These are phyloP conservation scores for Phania funesta DNA, from an alignment of 2,888 invertebrate genomes.

Conservation along the genomic window DNA sequence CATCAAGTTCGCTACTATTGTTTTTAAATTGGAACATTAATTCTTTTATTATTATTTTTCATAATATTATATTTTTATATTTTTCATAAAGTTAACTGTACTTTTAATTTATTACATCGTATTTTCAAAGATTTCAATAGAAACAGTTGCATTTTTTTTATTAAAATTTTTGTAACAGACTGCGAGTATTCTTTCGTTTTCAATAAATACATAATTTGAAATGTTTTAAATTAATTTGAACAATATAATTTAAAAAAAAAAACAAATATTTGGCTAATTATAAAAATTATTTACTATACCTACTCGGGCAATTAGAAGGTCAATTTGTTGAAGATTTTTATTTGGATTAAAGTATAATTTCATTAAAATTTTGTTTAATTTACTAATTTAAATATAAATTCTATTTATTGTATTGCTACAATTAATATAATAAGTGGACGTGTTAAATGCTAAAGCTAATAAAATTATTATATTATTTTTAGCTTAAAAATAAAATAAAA, in stretches of 20 bases:
- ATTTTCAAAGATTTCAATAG: constrained; percentile 14
- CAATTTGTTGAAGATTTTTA: constrained; percentile 21
- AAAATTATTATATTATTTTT: neutral
- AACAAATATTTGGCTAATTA: constrained; percentile 26
- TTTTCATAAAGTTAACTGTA: constrained; percentile 29
- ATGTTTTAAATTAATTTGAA: neutral
- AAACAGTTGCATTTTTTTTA: constrained; percentile 9
- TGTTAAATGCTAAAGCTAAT: constrained; percentile 44
- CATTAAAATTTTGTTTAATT: constrained; percentile 10
- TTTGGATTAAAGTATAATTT: constrained; percentile 25
- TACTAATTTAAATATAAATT: neutral
- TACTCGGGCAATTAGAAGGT: constrained; percentile 15
- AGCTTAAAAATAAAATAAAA: neutral
- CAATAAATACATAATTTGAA: neutral
- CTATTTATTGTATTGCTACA: constrained; percentile 17
- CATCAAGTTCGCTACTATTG: neutral
- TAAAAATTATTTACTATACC: neutral
- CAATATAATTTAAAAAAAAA: constrained; percentile 13
- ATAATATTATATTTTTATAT: constrained; percentile 8
- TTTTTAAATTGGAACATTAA: constrained; percentile 42
- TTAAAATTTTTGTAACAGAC: constrained; percentile 30
- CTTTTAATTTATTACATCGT: neutral
- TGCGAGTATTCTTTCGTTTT: constrained; percentile 42
- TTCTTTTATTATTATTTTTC: neutral
- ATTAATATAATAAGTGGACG: constrained; percentile 43